phyloP scores from a whole-genome alignment of 2,797 vertebrate species.

The Scleropages formosus region DNA sequence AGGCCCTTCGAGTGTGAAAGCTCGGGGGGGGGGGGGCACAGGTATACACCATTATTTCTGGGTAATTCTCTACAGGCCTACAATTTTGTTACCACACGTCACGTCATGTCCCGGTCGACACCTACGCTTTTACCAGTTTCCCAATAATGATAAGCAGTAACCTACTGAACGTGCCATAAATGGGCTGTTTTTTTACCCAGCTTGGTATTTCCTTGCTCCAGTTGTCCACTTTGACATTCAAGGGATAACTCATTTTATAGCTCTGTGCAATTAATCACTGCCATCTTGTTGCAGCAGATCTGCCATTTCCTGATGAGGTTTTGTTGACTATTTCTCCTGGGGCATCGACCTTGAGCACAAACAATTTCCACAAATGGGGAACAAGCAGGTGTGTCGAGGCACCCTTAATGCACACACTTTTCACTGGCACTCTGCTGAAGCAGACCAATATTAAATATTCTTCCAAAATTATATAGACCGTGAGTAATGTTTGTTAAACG shows the following conservation, averaged over 20 bases:
- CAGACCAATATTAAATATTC: constrained; percentile 10
- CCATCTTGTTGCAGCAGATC: neutral
- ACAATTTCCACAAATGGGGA: constrained; percentile 23
- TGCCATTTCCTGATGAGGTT: constrained; percentile 28
- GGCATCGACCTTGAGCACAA: constrained; percentile 11
- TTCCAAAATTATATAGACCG: neutral
- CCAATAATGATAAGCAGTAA: no score
- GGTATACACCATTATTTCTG: no score
- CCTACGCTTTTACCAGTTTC: no score
- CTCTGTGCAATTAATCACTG: constrained; percentile 26
- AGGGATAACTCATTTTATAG: constrained; percentile 17
- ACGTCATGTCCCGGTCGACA: constrained; percentile 4
- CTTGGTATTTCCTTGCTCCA: neutral
- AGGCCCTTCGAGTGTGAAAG: no score
- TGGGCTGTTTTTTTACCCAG: neutral
- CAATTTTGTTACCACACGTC: constrained; percentile 13
- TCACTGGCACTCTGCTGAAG: neutral
- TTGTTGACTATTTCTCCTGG: constrained; percentile 33
- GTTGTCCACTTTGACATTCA: neutral
- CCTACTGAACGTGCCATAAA: neutral
- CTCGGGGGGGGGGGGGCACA: no score
- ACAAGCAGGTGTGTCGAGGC: neutral
- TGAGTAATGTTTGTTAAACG: neutral
- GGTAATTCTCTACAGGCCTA: neutral
- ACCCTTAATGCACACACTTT: neutral